Percentiles rank a stretch among this genome's conserved stretches.
phyloP scores from a whole-genome alignment of 2,888 invertebrate genomes.

The Lumbricus terrestris region DNA sequence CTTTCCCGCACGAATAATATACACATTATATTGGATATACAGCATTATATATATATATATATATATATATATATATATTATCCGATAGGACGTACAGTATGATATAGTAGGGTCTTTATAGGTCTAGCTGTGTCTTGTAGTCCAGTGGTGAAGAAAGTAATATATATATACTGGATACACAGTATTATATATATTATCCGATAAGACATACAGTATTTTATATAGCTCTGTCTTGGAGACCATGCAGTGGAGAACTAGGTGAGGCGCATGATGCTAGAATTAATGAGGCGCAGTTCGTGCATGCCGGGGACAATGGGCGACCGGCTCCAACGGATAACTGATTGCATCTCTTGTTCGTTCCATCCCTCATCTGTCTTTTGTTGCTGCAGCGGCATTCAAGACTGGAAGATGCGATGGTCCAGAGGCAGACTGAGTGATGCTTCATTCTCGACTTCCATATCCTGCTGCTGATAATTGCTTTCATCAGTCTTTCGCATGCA shows the following conservation, averaged over 20 bases:
- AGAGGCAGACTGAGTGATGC: not conserved
- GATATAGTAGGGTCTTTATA: too few species aligned
- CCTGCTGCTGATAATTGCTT: not conserved
- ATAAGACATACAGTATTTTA: not conserved
- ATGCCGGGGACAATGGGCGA: not conserved
- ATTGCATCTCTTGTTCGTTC: not conserved
- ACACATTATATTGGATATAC: too few species aligned
- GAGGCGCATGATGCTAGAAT: not conserved
- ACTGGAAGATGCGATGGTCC: not conserved
- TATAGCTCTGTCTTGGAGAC: not conserved
- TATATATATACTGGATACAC: not conserved
- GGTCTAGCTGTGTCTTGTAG: too few species aligned
- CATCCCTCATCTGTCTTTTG: not conserved
- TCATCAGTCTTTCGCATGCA: not conserved
- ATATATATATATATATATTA: not conserved
- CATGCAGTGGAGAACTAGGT: not conserved
- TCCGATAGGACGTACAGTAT: too few species aligned
- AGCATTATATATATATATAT: not conserved
- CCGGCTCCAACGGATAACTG: not conserved
- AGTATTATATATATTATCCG: not conserved
- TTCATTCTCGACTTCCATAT: not conserved
- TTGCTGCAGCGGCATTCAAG: not conserved
- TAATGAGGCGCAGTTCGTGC: not conserved
- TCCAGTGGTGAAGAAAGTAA: too few species aligned
- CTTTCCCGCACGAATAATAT: not conserved